Conservation (phyloP, 2,113 vertebrate species). For the Eclectus roratus region DNA sequence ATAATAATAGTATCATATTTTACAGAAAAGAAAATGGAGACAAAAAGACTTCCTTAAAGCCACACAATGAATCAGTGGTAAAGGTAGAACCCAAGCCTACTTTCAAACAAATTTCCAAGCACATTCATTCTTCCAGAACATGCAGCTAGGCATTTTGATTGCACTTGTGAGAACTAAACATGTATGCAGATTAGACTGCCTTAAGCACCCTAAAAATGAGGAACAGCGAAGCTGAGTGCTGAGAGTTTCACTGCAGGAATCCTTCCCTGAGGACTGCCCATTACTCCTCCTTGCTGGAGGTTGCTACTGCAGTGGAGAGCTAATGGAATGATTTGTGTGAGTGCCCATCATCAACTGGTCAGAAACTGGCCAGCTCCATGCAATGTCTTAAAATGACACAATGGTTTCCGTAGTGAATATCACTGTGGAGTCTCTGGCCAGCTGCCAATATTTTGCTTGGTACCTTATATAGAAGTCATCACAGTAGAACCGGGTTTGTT, state of each 20-base stretch:
- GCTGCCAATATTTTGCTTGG: neutral
- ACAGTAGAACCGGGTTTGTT: neutral
- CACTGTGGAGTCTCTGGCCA: neutral
- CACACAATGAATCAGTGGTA: neutral
- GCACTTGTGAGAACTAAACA: neutral
- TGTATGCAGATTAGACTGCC: neutral
- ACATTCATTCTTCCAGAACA: neutral
- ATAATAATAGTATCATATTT: neutral
- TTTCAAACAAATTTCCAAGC: neutral
- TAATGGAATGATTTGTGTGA: neutral
- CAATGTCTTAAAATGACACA: neutral
- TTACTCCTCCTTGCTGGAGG: neutral
- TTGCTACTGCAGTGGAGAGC: neutral
- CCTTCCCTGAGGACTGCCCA: neutral
- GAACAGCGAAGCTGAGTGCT: neutral
- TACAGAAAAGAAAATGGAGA: neutral
- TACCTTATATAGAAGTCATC: neutral
- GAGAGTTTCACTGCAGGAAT: neutral
- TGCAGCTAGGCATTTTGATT: neutral
- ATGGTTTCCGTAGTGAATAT: neutral
- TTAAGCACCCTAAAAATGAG: neutral
- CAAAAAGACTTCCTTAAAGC: neutral
- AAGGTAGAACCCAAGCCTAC: neutral
- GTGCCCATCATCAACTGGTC: accelerated
- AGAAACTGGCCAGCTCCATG: accelerated